Base-by-base conservation (phyloP, 2,888 invertebrate genomes). In the Dendrolimus pini region DNA sequence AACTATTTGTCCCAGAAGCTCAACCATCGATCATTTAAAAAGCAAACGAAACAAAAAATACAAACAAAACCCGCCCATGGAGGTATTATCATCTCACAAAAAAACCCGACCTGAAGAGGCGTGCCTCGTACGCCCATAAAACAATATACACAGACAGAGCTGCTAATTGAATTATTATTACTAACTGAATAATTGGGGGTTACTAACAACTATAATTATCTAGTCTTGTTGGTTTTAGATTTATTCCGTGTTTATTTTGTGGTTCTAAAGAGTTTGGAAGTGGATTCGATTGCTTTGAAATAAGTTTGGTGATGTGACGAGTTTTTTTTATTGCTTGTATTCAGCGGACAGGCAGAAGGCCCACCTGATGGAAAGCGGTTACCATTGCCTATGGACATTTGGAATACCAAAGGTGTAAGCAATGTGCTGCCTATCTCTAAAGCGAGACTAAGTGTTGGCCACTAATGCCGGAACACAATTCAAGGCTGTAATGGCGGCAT, bases 101-200 rank as follows among this genome's bases (percentile, higher is more conserved):
- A 30, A 47, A 7, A 47, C 47, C 47, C 47, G 47, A 47, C 6
- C 47, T 12, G 9, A 47, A 47, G 47, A 47, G 47, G 47, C 47
- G 47, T 47, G 47, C 12, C 47, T 47, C 12, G 47, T 47, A 47
- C 47, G 47, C 47, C 47, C 47, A 47, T 47, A 56, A 56, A 56
- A 56, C 56, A 56, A 56, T 56, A 53, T 53, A 13, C n/a, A 56
- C 53, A 53, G 41, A 54, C 56, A 41, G 56, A 52, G 53, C 41
- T 14, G 41, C 54, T 56, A 56, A 56, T 56, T 54, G 55, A 55
- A 56, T 54, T 41, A 53, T 56, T 53, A 54, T 56, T 54, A 54
- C 14, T 54, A 56, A 56, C 53, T 18, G 53, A 41, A 54, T 56
- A 56, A 56, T 56, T 56, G 56, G 55, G 42, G 55, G 55, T 41